These are phyloP conservation scores for Ochropleura leucogaster DNA, from an alignment of 2,888 invertebrate genomes.

Conservation along the genomic window DNA sequence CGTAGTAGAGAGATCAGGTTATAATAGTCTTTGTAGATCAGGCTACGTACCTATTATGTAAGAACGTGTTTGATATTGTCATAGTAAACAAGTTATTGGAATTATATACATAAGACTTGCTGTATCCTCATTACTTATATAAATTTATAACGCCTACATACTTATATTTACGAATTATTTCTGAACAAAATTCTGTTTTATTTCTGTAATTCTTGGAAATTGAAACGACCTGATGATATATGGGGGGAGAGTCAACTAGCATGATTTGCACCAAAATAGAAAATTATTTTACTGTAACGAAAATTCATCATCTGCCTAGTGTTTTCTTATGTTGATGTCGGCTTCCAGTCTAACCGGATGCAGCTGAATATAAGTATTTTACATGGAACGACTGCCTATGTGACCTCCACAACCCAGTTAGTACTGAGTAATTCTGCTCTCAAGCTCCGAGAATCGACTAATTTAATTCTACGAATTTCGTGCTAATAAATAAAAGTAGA, in stretches of 20 bases:
- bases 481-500: slow-evolving; percentile 1
- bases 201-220: not conserved
- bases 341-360: no score
- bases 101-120: not conserved
- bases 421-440: no score
- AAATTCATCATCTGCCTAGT: no score
- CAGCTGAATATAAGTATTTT: no score
- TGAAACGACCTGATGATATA: not conserved
- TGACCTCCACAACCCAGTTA: no score
- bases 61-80: slow-evolving; percentile 8
- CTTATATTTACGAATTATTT: not conserved
- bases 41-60: slow-evolving; percentile 4
- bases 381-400: no score
- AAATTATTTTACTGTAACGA: not conserved
- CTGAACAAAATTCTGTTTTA: not conserved
- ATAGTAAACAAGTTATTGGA: slow-evolving; percentile 15
- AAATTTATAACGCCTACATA: slow-evolving; percentile 10
- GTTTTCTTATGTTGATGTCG: no score
- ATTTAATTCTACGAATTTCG: not conserved
- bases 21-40: no score
- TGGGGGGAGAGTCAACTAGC: not conserved
- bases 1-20: no score
- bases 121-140: not conserved
- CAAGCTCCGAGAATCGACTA: not conserved
- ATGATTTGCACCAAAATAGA: not conserved